phyloP scores from a whole-genome alignment of 2,888 invertebrate genomes.

The Drosophila nr. medialis region DNA sequence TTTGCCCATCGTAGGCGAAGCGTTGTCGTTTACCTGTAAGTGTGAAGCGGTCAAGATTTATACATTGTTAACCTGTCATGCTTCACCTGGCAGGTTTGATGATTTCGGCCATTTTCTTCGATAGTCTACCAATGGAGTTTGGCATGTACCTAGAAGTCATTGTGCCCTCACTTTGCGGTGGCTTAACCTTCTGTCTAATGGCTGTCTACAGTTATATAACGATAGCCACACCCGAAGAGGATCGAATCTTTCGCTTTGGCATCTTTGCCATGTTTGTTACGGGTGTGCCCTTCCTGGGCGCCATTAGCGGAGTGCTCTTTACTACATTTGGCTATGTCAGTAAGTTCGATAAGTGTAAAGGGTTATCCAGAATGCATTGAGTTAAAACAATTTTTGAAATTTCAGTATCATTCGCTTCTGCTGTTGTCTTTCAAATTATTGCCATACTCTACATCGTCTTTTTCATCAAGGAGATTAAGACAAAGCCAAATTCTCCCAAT shows the following conservation, averaged over 20 bases:
- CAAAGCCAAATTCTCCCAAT: constrained; percentile 15
- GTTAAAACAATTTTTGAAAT: not conserved
- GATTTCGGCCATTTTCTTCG: constrained; percentile 83
- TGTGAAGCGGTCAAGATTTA: not conserved
- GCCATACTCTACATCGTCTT: constrained; percentile 83
- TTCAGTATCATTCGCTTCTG: constrained; percentile 82
- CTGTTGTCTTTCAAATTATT: constrained; percentile 80
- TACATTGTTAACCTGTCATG: not conserved
- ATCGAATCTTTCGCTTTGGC: constrained; percentile 84
- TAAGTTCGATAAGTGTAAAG: constrained; percentile 46
- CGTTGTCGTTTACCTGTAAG: constrained; percentile 79
- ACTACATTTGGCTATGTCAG: constrained; percentile 82
- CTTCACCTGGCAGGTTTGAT: constrained; percentile 74
- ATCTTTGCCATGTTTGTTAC: constrained; percentile 84
- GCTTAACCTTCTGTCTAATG: constrained; percentile 83
- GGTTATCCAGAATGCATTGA: not conserved
- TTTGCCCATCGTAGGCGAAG: constrained; percentile 83
- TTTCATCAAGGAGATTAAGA: constrained; percentile 80
- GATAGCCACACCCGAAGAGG: constrained; percentile 83
- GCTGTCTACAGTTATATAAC: constrained; percentile 84
- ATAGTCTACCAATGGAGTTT: constrained; percentile 83
- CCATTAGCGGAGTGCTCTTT: constrained; percentile 81
- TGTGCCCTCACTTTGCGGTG: constrained; percentile 83
- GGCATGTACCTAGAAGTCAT: constrained; percentile 83
- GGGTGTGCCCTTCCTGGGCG: constrained; percentile 82